Conservation (phyloP, 2,888 invertebrate genomes). For the Polymixis flavicincta region DNA sequence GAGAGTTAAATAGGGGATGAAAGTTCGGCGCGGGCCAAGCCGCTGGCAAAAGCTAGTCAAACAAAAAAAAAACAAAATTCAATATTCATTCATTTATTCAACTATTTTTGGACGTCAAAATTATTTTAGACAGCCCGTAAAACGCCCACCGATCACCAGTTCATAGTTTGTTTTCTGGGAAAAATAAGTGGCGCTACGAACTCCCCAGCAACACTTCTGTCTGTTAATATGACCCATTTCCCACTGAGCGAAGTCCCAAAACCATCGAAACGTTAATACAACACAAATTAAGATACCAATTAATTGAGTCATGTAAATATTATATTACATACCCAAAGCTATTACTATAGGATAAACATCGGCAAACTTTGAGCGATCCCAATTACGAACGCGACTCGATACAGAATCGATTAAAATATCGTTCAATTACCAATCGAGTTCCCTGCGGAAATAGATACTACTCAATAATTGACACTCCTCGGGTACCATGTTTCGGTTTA, state of each 20-base stretch:
- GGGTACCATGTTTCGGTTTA: conserved; percentile 30
- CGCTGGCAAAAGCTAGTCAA: too few species aligned
- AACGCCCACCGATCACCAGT: not conserved
- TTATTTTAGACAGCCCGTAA: not conserved
- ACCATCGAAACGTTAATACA: conserved; percentile 3
- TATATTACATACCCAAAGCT: conserved; percentile 29
- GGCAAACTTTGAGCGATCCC: conserved; percentile 60
- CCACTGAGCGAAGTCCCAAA: not conserved
- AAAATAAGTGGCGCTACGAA: not conserved
- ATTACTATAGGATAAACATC: conserved; percentile 50
- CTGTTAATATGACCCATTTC: not conserved
- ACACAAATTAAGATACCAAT: conserved; percentile 36
- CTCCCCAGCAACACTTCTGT: not conserved
- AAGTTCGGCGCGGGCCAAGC: too few species aligned
- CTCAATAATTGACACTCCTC: conserved; percentile 43
- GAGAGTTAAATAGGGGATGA: too few species aligned
- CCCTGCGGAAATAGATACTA: conserved; percentile 50
- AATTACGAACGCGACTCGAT: conserved; percentile 54
- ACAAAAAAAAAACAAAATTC: too few species aligned
- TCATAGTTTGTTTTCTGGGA: not conserved
- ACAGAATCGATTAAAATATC: conserved; percentile 48
- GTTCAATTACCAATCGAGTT: conserved; percentile 36
- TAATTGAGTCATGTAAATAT: conserved; percentile 41
- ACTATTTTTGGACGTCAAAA: too few species aligned
- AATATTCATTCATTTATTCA: too few species aligned